Base-by-base conservation (phyloP, 2,113 vertebrate species). In the Paracanthobrama guichenoti region DNA sequence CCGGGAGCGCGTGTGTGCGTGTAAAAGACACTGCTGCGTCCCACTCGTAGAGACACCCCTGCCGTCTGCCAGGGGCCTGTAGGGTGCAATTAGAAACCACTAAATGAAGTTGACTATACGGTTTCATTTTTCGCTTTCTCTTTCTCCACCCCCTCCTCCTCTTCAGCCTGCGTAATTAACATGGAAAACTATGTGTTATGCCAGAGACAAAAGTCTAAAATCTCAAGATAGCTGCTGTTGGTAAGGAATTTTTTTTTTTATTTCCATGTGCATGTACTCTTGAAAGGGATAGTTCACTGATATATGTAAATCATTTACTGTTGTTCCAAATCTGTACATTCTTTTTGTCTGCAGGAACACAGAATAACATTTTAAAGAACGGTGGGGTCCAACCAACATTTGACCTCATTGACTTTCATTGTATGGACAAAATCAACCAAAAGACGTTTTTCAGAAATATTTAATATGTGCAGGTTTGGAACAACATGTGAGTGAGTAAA, bases 41-140 rank as follows among this genome's bases (percentile, higher is more conserved):
- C 83, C 83, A 88, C 83, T 80, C 85, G 20, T 81, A 73, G 64
- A 80, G 82, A 87, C 81, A 80, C 80, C 85, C 82, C 85, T 86
- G 80, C 83, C 76, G 82, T 86, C 80, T 87, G 59, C 66, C 87
- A 75, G 64, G 62, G 76, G 80, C 87, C 88, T 88, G 85, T 86
- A 87, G 88, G 88, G 85, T 88, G 87, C 87, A 87, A 90, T 88
- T 89, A 89, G 87, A 72, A 88, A 73, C 84, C 79, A 57, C 80
- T 89, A 88, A 89, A 90, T 85, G 46, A 86, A 90, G 86, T 84
- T 86, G 86, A 88, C 79, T 74, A 87, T 71, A 87, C 82, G 53
- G 87, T 85, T 83, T 85, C 85, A 76, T 84, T 90, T 87, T 86
- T 84, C 83, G 71, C 62, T 79, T 74, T 79, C 74, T 62, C 79